phyloP scores from a whole-genome alignment of 35 echinoderm and acorn worm genomes.

The Apostichopus californicus region DNA sequence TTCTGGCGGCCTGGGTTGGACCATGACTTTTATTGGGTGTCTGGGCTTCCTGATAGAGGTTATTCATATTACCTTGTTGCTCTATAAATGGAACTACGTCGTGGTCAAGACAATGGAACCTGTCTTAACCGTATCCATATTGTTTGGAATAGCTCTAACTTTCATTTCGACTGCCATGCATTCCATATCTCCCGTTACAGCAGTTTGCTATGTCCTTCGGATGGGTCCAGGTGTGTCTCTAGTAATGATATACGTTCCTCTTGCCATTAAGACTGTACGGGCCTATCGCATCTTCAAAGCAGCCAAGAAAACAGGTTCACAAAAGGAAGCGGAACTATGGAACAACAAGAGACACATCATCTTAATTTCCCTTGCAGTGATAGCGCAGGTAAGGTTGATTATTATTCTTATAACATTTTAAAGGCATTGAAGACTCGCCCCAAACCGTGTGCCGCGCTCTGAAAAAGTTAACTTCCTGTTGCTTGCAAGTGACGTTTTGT shows the following conservation, averaged over 20 bases:
- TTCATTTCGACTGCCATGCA: slow-evolving; percentile 46
- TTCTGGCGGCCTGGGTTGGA: slow-evolving; percentile 38
- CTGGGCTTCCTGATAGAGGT: slow-evolving; percentile 40
- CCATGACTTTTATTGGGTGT: slow-evolving; percentile 34
- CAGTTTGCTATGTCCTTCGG: slow-evolving; percentile 57
- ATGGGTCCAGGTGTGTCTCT: slow-evolving; percentile 39
- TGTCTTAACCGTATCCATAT: slow-evolving; percentile 44
- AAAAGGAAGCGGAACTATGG: slow-evolving; percentile 63
- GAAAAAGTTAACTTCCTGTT: too few relatives aligned
- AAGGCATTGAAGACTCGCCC: too few relatives aligned
- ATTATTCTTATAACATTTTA: too few relatives aligned
- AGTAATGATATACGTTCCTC: slow-evolving; percentile 73
- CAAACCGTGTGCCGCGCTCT: too few relatives aligned
- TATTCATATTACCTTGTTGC: slow-evolving; percentile 21
- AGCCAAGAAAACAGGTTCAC: slow-evolving; percentile 61
- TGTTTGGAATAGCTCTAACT: slow-evolving; percentile 35
- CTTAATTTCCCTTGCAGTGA: slow-evolving; percentile 29
- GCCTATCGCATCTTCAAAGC: slow-evolving; percentile 71
- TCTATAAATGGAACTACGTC: slow-evolving; percentile 51
- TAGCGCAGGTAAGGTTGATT: slow-evolving; percentile 50
- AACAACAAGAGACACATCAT: slow-evolving; percentile 54
- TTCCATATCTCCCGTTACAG: slow-evolving; percentile 26
- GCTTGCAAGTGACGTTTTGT: too few relatives aligned
- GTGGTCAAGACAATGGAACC: slow-evolving; percentile 57
- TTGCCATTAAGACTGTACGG: slow-evolving; percentile 67